phyloP scores from a whole-genome alignment of 2,113 vertebrate species.

The Acanthochromis polyacanthus region DNA sequence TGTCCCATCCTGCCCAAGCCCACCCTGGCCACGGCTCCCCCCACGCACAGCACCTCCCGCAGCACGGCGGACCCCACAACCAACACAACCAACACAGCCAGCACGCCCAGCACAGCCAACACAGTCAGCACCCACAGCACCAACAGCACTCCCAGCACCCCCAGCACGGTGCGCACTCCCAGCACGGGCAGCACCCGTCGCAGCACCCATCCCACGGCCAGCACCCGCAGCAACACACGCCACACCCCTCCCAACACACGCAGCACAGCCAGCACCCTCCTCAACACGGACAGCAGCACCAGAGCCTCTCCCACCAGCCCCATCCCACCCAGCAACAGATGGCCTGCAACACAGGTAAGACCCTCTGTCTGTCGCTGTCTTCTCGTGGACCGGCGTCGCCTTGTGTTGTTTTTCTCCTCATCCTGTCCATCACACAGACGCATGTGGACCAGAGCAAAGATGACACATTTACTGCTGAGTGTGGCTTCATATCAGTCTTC shows the following conservation, averaged over 20 bases:
- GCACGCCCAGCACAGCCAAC: slow-evolving; percentile 79
- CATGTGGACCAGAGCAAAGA: not conserved
- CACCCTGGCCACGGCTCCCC: slow-evolving; percentile 84
- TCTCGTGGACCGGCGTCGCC: not conserved
- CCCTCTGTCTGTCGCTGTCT: slow-evolving; percentile 20
- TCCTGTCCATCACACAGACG: slow-evolving; percentile 31
- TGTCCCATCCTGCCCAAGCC: slow-evolving; percentile 87
- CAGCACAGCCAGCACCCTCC: slow-evolving; percentile 83
- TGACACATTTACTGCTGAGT: slow-evolving; percentile 21
- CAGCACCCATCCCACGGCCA: slow-evolving; percentile 78
- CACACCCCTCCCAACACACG: slow-evolving; percentile 81
- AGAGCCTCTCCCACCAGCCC: slow-evolving; percentile 87
- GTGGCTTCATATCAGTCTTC: slow-evolving; percentile 20
- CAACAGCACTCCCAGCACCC: slow-evolving; percentile 69
- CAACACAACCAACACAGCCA: slow-evolving; percentile 78
- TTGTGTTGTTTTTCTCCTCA: slow-evolving; percentile 23
- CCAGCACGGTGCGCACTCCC: slow-evolving; percentile 71
- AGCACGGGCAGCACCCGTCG: slow-evolving; percentile 81
- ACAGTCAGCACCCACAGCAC: slow-evolving; percentile 78
- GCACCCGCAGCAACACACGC: slow-evolving; percentile 78
- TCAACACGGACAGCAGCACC: slow-evolving; percentile 87
- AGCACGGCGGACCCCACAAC: slow-evolving; percentile 74
- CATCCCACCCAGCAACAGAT: slow-evolving; percentile 90
- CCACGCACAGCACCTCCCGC: slow-evolving; percentile 83
- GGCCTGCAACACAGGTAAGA: slow-evolving; percentile 92